phyloP scores from a whole-genome alignment of 1,140 invertebrate species.

The Drosophila ananassae region DNA sequence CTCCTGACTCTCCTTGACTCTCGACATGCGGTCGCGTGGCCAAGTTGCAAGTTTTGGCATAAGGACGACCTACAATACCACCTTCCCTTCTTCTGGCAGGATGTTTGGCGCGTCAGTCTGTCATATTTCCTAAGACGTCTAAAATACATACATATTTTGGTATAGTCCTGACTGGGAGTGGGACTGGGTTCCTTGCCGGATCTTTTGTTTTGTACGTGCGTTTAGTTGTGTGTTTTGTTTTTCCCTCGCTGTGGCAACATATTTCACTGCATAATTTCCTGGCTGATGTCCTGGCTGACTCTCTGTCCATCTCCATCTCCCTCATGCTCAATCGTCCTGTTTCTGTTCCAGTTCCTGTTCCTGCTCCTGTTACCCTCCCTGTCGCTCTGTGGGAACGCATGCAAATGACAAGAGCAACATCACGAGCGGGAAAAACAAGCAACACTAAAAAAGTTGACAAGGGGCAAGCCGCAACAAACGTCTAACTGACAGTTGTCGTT shows the following conservation, averaged over 20 bases:
- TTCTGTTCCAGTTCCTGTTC: too few species aligned
- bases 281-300: conserved; percentile 34
- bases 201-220: conserved; percentile 31
- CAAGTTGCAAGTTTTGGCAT: conserved; percentile 32
- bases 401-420: conserved; percentile 67
- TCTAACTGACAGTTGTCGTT: conserved; percentile 79
- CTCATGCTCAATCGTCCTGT: too few species aligned
- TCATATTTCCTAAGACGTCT: conserved; percentile 59
- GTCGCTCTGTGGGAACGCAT: conserved; percentile 53
- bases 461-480: conserved; percentile 75
- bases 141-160: conserved; percentile 39
- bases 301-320: background rate
- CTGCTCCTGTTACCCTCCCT: background rate
- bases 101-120: conserved; percentile 59
- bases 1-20: conserved; percentile 5
- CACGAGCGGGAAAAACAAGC: conserved; percentile 43
- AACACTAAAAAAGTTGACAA: conserved; percentile 80
- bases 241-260: conserved; percentile 68
- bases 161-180: background rate
- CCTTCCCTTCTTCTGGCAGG: conserved; percentile 49
- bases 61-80: conserved; percentile 33
- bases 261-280: conserved; percentile 80
- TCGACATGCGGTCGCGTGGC: conserved; percentile 33
- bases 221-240: conserved; percentile 20
- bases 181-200: conserved; percentile 5